phyloP scores from a whole-genome alignment of 1,140 invertebrate species.

The Leptinotarsa undecemlineata region DNA sequence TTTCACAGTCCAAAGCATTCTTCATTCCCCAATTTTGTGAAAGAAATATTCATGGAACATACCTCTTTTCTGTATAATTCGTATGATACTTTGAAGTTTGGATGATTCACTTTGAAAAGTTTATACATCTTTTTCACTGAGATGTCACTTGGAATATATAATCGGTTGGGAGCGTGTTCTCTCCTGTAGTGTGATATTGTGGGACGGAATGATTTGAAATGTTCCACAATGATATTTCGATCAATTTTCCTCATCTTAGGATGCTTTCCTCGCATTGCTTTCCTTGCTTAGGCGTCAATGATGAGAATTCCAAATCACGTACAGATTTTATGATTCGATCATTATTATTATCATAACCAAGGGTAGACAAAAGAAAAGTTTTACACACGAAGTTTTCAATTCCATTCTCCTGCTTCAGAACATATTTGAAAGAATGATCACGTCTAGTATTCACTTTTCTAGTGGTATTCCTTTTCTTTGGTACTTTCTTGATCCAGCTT shows the following conservation, averaged over 20 bases:
- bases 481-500: conserved; percentile 18
- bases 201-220: too few species aligned
- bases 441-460: conserved; percentile 9
- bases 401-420: conserved; percentile 20
- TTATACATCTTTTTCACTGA: conserved; percentile 26
- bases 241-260: conserved; percentile 30
- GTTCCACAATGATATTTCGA: too few species aligned
- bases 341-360: conserved; percentile 28
- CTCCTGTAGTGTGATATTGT: conserved; percentile 31
- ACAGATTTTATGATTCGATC: conserved; percentile 25
- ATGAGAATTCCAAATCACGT: conserved; percentile 1
- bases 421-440: conserved; percentile 24
- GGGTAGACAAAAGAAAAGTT: conserved; percentile 23
- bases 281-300: conserved; percentile 24
- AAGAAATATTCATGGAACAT: conserved; percentile 28
- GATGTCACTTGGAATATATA: conserved; percentile 32
- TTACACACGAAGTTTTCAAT: conserved; percentile 23
- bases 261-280: conserved; percentile 29
- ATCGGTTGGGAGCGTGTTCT: conserved; percentile 28
- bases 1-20: conserved; percentile 25
- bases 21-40: neutral
- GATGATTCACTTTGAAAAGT: conserved; percentile 31
- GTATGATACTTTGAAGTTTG: conserved; percentile 27
- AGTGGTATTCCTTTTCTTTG: conserved; percentile 28
- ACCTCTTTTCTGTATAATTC: conserved; percentile 32